phyloP scores from a whole-genome alignment of 2,797 vertebrate genomes.

The Lindbergichthys nudifrons region DNA sequence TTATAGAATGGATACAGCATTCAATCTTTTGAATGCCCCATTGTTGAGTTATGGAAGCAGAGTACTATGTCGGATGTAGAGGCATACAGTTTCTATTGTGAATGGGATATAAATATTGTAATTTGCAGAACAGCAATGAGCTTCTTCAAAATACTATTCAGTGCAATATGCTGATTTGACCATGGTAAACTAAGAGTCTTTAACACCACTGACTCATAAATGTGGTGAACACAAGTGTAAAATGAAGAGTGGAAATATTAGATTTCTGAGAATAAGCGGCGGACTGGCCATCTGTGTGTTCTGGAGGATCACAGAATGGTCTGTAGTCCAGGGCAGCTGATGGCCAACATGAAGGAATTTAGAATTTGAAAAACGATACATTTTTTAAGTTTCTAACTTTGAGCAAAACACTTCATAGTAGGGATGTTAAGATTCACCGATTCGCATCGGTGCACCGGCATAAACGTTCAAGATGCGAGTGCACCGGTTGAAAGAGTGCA shows the following conservation, averaged over 20 bases:
- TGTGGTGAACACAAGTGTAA: background rate
- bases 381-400: too few relatives aligned
- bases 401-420: too few relatives aligned
- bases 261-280: background rate
- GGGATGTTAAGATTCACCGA: too few relatives aligned
- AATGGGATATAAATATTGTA: constrained; percentile 14
- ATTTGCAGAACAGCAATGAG: background rate
- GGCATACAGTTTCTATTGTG: background rate
- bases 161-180: constrained; percentile 10
- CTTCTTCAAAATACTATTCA: constrained; percentile 19
- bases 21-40: constrained; percentile 19
- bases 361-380: too few relatives aligned
- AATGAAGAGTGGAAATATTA: background rate
- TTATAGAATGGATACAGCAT: constrained; percentile 24
- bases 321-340: too few relatives aligned
- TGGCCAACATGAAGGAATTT: too few relatives aligned
- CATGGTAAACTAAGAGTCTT: background rate
- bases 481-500: too few relatives aligned
- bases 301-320: too few relatives aligned
- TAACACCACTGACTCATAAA: background rate
- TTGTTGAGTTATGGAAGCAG: constrained; percentile 28
- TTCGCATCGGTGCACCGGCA: too few relatives aligned
- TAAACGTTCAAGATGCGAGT: too few relatives aligned
- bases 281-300: background rate
- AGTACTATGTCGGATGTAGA: background rate